Percentiles rank a stretch among this genome's conserved stretches.
Conservation (phyloP, 1,140 invertebrate species). For the Mizuhopecten yessoensis region DNA sequence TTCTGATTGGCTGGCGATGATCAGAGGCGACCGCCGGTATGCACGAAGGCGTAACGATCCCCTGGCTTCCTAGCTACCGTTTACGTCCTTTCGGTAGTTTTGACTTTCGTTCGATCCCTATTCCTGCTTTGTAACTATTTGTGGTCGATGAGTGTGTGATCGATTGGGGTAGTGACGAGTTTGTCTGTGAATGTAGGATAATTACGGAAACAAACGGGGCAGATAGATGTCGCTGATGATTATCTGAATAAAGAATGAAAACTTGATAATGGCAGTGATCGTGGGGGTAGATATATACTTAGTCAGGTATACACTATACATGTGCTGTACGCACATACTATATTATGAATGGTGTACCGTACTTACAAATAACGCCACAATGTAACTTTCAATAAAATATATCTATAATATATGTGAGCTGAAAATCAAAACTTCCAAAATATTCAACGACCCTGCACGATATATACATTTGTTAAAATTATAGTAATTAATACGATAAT, state of each 20-base stretch:
- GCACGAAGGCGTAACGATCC: not conserved
- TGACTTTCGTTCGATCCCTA: not conserved
- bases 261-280: not conserved
- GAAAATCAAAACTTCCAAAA: too few species aligned
- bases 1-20: constrained; percentile 57
- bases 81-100: not conserved
- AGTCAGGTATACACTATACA: too few species aligned
- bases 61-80: not conserved
- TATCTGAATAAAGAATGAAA: not conserved
- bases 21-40: constrained; percentile 22
- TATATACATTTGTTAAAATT: too few species aligned
- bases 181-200: not conserved
- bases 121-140: not conserved
- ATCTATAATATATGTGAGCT: too few species aligned
- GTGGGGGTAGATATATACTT: too few species aligned
- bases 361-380: too few species aligned
- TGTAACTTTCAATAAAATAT: too few species aligned
- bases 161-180: not conserved
- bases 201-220: not conserved
- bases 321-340: too few species aligned
- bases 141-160: not conserved
- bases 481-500: too few species aligned
- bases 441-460: too few species aligned
- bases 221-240: not conserved
- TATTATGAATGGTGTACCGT: too few species aligned